Base-by-base conservation (phyloP, 2,888 invertebrate genomes). In the Drosophila rubida region DNA sequence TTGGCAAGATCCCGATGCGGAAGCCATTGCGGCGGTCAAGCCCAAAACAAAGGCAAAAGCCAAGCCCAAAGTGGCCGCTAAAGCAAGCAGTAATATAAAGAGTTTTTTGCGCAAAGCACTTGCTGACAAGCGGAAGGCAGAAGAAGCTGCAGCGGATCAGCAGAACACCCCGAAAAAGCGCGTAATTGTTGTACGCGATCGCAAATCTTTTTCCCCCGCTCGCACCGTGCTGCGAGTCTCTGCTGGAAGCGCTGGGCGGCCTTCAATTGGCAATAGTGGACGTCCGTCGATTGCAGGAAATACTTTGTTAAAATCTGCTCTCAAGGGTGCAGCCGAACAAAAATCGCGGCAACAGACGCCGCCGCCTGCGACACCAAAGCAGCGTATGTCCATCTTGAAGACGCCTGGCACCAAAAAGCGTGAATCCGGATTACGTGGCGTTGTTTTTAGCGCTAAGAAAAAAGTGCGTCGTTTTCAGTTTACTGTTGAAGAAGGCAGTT, bases 1-100 rank as follows among this genome's bases (percentile, higher is more conserved):
- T 39, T 91, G 91, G 91, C 22, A 58, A 1, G 91, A 91, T 75
- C 91, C 91, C 0, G 91, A 91, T 50, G 69, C 58, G 4, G 45
- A 35, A 11, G 7, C 42, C 0, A 50, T 7, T 6, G 7, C 25
- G 1, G 13, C 1, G 11, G 5, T 13, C 2, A 37, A 37, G 35
- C 35, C 35, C 14, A 37, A 37, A 13, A 5, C 32, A 1, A 82
- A 85, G 16, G 45, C 68, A 16, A 88, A 80, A 50, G 79, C 89
- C 0, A 68, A 70, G 16, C 67, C 58, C 14, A 25, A 80, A 42
- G 79, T 87, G 4, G 76, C 75, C 2, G 80, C 80, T 27, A 65
- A 50, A 22, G 48, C 30, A 5, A 60, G 60, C 22, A 16, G 37
- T 35, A 32, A 51, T 22, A 4, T 60, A 0, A 60, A 14, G 27